A percentile compares a stretch with the other conserved stretches of the same genome.
Evolutionary conservation across 2,888 invertebrate genomes (phyloP).

Genomic region (Ctena decussata): DNA sequence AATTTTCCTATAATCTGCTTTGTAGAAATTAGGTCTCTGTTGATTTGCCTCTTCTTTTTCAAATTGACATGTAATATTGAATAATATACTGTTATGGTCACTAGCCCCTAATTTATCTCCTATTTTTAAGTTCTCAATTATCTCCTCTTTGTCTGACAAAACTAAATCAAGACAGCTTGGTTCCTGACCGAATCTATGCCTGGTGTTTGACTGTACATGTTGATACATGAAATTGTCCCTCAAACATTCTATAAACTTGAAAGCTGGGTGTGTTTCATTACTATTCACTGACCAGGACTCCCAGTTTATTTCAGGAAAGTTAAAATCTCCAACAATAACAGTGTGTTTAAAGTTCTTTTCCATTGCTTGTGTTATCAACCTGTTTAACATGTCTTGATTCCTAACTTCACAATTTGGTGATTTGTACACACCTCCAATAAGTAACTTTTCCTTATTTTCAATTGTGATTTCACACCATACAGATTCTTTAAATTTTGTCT

Average conservation of each 20-base stretch:
- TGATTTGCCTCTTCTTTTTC: not conserved
- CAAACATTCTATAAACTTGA: slow-evolving; percentile 9
- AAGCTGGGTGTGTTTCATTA: slow-evolving; percentile 15
- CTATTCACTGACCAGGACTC: not conserved
- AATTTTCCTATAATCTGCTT: slow-evolving; percentile 6
- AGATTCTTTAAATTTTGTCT: slow-evolving; percentile 10
- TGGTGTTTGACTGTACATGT: not conserved
- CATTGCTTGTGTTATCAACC: not conserved
- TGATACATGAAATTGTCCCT: slow-evolving; percentile 18
- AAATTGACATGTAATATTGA: not conserved
- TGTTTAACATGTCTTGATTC: not conserved
- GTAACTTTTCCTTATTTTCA: not conserved
- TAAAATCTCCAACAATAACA: slow-evolving; percentile 24
- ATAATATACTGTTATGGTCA: slow-evolving; percentile 10
- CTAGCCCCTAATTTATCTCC: not conserved
- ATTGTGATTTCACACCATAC: not conserved
- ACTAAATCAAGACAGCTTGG: not conserved
- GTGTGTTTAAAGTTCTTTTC: not conserved
- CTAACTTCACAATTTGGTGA: not conserved
- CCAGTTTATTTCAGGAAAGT: slow-evolving; percentile 32
- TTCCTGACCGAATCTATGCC: not conserved
- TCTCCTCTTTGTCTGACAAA: no score
- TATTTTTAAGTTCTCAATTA: slow-evolving; percentile 8
- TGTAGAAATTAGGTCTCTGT: not conserved
- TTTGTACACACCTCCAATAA: slow-evolving; percentile 14